Evolutionary conservation across 2,113 vertebrate genomes (phyloP).

Genomic region (Platichthys flesus): DNA sequence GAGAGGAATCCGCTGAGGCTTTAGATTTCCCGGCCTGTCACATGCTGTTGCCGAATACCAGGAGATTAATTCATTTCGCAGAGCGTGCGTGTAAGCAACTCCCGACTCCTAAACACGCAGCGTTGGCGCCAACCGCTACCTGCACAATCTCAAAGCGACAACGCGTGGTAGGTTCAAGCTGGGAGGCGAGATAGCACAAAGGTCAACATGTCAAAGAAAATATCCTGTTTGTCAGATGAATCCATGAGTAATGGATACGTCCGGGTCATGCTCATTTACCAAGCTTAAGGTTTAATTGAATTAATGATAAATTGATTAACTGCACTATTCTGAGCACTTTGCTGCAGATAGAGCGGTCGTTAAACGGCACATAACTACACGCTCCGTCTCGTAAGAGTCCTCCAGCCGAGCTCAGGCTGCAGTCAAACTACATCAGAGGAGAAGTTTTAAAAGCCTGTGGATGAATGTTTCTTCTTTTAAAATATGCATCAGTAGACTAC

Average conservation of each 20-base stretch:
- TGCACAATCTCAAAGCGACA: slow-evolving; percentile 36
- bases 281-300: slow-evolving; percentile 29
- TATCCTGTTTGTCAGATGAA: slow-evolving; percentile 12
- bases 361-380: slow-evolving; percentile 12
- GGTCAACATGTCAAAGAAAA: slow-evolving; percentile 30
- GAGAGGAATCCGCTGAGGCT: slow-evolving; percentile 68
- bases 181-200: slow-evolving; percentile 55
- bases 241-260: background rate
- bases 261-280: slow-evolving; percentile 11
- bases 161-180: slow-evolving; percentile 41
- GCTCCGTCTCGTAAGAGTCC: slow-evolving; percentile 9
- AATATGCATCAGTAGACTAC: slow-evolving; percentile 7
- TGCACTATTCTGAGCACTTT: background rate
- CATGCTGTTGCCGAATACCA: slow-evolving; percentile 56
- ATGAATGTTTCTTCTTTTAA: slow-evolving; percentile 2
- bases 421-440: slow-evolving; percentile 30
- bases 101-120: slow-evolving; percentile 9
- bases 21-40: slow-evolving; percentile 62
- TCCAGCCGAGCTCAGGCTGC: background rate
- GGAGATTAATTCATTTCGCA: slow-evolving; percentile 64
- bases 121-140: slow-evolving; percentile 32
- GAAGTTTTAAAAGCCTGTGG: slow-evolving; percentile 9
- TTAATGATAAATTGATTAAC: slow-evolving; percentile 2
- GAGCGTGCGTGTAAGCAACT: slow-evolving; percentile 50
- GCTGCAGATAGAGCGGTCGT: slow-evolving; percentile 15